Conservation (phyloP, 2,113 vertebrate species). For the Phylloscopus whistleri region DNA sequence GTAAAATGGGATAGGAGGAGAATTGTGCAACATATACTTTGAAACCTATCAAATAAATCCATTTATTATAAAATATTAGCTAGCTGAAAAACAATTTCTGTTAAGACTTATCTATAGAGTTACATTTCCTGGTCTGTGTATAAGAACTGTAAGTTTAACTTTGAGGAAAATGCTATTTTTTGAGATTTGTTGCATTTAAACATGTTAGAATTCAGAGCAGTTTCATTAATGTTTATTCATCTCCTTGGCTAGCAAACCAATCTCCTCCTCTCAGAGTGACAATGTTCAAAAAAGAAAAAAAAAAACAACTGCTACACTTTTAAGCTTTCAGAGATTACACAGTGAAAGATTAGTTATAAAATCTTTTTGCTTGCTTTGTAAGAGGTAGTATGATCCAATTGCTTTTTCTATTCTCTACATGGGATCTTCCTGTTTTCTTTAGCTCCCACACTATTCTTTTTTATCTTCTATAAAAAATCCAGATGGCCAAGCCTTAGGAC, state of each 20-base stretch:
- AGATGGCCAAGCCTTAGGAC: conserved; percentile 17
- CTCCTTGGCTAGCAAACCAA: neutral
- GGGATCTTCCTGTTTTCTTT: conserved; percentile 57
- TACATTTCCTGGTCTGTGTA: neutral
- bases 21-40: neutral
- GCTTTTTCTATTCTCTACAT: neutral
- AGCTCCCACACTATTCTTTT: neutral
- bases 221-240: neutral
- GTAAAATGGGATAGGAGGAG: neutral
- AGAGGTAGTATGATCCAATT: neutral
- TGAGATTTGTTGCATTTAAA: neutral
- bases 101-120: neutral
- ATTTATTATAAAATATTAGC: neutral
- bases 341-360: neutral
- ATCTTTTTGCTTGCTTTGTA: neutral
- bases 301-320: neutral
- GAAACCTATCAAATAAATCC: neutral
- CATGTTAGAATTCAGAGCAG: neutral
- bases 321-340: neutral
- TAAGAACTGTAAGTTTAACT: neutral
- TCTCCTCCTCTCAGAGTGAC: neutral
- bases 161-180: neutral
- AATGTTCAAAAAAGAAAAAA: neutral
- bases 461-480: conserved; percentile 40
- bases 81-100: neutral